Evolutionary conservation across 2,797 vertebrate genomes (phyloP), one percentile per base, ranked within the genome.

Genomic region (Cossypha caffra): DNA sequence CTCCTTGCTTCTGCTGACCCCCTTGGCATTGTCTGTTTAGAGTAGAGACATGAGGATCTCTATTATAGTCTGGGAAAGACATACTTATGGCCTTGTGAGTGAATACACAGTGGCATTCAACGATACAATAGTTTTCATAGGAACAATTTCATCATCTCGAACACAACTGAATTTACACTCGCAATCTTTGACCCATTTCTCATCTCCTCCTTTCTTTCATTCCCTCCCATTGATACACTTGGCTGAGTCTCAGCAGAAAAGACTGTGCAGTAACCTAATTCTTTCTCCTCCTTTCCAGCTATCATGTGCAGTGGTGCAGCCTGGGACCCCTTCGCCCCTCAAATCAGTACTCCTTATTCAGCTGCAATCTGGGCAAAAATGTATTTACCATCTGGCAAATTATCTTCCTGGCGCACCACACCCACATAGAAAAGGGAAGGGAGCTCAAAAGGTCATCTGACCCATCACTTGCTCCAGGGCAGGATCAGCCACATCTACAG

Each of bases 311-410:
- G 69, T 10, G 64, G 31, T 58, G 64, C 50, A 68, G 90, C 64
- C 50, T 75, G 61, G 68, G 82, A 96, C 38, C 25, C 43, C 35
- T 45, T 85, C 0, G 0, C 52, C 42, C 62, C 61, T 82, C 18
- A 5, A 83, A 87, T 86, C 72, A 54, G 42, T 61, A 17, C 50
- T 94, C 51, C 68, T 93, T 64, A 50, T 83, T 95, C 75, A 84
- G 67, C 77, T 57, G 50, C 89, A 94, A 29, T 91, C 79, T 80
- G 74, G 76, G 54, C 79, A 96, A 95, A 96, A 96, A 93, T 88
- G 85, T 88, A 86, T 86, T 95, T 95, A 69, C 92, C 93, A 93
- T 97, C 95, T 96, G 96, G 95, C 92, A 96, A 95, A 97, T 95
- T 90, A 69, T 86, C 92, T 88, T 91, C 83, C n/a, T 45, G 73